Percentiles rank a stretch among this genome's conserved stretches.
These are phyloP conservation scores for Trogon melanurus DNA, from an alignment of 2,113 vertebrate genomes.

Conservation along the genomic window DNA sequence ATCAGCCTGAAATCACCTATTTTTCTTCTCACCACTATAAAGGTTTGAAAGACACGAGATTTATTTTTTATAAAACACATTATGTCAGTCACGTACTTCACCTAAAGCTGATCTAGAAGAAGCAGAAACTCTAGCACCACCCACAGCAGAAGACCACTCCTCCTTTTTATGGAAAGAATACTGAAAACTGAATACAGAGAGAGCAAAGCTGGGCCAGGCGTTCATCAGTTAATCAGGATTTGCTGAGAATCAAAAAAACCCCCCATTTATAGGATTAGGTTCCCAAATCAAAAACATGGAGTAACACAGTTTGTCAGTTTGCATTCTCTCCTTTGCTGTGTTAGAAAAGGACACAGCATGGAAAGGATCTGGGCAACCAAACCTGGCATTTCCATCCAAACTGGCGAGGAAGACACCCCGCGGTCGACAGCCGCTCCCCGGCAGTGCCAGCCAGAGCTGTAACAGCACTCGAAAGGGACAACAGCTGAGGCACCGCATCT, in stretches of 20 bases:
- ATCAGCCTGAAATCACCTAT: not conserved
- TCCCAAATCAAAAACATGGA: not conserved
- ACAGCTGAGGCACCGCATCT: not conserved
- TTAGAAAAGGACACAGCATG: not conserved
- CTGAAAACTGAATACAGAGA: not conserved
- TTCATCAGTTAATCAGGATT: not conserved
- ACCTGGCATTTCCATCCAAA: not conserved
- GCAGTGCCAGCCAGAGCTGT: not conserved
- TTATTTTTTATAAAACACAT: not conserved
- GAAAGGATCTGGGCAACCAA: not conserved
- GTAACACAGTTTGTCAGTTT: not conserved
- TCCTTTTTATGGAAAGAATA: not conserved
- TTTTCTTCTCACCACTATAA: not conserved
- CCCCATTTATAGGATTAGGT: not conserved
- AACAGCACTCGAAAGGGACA: not conserved
- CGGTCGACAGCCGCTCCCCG: not conserved
- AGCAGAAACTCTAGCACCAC: not conserved
- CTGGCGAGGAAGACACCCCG: not conserved
- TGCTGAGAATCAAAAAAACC: not conserved
- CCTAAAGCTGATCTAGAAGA: not conserved
- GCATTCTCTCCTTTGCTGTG: not conserved
- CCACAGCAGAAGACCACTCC: not conserved
- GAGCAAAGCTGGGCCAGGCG: not conserved
- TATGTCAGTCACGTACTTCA: not conserved
- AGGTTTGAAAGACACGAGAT: not conserved